Conservation (phyloP, 2,888 invertebrate genomes). For the Tricholauxania praeusta region DNA sequence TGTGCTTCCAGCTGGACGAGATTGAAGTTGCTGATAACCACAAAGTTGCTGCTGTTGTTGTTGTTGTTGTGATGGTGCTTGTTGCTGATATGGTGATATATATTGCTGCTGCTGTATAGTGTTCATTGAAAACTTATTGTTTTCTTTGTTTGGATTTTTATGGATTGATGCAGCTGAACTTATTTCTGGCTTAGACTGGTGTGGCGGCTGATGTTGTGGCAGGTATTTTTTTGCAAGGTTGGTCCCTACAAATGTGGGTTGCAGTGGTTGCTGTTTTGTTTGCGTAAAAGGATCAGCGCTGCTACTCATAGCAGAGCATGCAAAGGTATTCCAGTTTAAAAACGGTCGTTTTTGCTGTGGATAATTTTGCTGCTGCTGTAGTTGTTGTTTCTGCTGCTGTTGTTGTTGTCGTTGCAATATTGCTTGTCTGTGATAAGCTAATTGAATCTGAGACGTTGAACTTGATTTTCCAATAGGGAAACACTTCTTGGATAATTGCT, state of each 20-base stretch:
- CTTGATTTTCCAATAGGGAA: constrained; percentile 65
- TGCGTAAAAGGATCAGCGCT: constrained; percentile 59
- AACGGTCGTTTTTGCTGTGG: constrained; percentile 64
- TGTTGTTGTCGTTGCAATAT: constrained; percentile 58
- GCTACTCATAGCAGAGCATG: constrained; percentile 60
- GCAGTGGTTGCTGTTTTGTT: constrained; percentile 46
- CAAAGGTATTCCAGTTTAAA: constrained; percentile 64
- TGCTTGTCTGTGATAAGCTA: constrained; percentile 57
- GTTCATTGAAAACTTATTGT: constrained; percentile 50
- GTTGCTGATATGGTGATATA: background rate
- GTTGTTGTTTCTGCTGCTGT: constrained; percentile 49
- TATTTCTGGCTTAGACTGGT: constrained; percentile 46
- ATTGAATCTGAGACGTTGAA: constrained; percentile 65
- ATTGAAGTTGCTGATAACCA: constrained; percentile 38
- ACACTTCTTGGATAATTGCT: constrained; percentile 49
- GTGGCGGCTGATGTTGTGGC: constrained; percentile 39
- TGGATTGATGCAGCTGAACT: constrained; percentile 52
- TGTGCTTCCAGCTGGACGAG: constrained; percentile 34
- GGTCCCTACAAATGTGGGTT: constrained; percentile 16
- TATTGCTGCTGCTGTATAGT: constrained; percentile 38
- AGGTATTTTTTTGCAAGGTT: constrained; percentile 39
- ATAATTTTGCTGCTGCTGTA: constrained; percentile 49
- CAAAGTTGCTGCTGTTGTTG: constrained; percentile 39
- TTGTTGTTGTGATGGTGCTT: background rate
- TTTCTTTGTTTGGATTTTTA: constrained; percentile 61